Conservation (phyloP, 1,140 invertebrate species). For the Samia ricini region DNA sequence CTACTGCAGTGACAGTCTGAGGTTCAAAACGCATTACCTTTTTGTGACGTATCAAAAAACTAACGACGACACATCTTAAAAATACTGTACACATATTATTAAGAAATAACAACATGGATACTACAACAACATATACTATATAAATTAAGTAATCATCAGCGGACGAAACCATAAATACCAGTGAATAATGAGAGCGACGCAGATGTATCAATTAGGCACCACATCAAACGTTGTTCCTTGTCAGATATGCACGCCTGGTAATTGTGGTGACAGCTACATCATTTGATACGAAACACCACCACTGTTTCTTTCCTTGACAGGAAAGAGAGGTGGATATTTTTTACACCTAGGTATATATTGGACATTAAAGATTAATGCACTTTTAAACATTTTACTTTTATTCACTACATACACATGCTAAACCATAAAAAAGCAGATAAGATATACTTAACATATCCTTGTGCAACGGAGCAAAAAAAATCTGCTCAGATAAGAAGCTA, state of each 20-base stretch:
- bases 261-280: background rate
- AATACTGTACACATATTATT: too few species aligned
- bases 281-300: background rate
- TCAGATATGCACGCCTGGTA: background rate
- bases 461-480: too few species aligned
- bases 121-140: background rate
- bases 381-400: background rate
- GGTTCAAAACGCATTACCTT: too few species aligned
- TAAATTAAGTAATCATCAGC: background rate
- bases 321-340: background rate
- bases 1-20: too few species aligned
- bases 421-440: background rate
- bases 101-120: background rate
- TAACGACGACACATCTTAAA: too few species aligned
- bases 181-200: background rate
- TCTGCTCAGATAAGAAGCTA: too few species aligned
- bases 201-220: conserved; percentile 1
- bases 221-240: background rate
- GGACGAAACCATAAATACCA: background rate
- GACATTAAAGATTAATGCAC: background rate
- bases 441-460: too few species aligned
- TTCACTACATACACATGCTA: background rate
- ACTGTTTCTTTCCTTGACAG: background rate
- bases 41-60: too few species aligned
- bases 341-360: too few species aligned